phyloP scores from a whole-genome alignment of 2,888 invertebrate species.

The Fabriciana adippe region DNA sequence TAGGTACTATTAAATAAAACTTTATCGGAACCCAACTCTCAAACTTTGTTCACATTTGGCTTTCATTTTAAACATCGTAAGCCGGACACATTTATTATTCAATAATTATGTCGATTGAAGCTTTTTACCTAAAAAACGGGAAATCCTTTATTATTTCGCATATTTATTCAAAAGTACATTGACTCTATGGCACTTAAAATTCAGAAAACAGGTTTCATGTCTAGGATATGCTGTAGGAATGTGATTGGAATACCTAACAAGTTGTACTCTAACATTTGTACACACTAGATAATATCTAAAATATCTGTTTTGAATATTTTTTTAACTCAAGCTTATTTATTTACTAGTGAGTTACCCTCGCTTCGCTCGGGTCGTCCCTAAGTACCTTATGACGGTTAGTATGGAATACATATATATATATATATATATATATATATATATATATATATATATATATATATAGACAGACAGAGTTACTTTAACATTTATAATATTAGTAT shows the following conservation, averaged over 20 bases:
- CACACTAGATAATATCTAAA: too few species aligned
- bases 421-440: too few species aligned
- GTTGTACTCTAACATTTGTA: neutral
- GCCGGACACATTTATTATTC: constrained; percentile 14
- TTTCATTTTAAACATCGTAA: neutral
- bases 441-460: too few species aligned
- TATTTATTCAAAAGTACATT: constrained; percentile 20
- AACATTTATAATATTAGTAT: too few species aligned
- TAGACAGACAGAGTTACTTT: too few species aligned
- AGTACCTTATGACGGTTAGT: too few species aligned
- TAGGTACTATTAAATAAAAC: neutral
- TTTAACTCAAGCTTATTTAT: too few species aligned
- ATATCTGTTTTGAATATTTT: too few species aligned
- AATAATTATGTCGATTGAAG: constrained; percentile 9
- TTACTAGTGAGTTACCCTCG: too few species aligned
- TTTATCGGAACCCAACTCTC: neutral
- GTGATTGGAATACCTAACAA: constrained; percentile 8
- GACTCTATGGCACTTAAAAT: constrained; percentile 12
- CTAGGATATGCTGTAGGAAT: constrained; percentile 17
- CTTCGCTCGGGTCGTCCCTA: too few species aligned
- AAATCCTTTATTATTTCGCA: constrained; percentile 20
- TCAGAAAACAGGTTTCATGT: constrained; percentile 24
- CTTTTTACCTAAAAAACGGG: constrained; percentile 18
- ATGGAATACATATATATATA: too few species aligned
- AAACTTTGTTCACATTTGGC: neutral